Conservation (phyloP, 2,113 vertebrate genomes). For the Anolis sagrei region DNA sequence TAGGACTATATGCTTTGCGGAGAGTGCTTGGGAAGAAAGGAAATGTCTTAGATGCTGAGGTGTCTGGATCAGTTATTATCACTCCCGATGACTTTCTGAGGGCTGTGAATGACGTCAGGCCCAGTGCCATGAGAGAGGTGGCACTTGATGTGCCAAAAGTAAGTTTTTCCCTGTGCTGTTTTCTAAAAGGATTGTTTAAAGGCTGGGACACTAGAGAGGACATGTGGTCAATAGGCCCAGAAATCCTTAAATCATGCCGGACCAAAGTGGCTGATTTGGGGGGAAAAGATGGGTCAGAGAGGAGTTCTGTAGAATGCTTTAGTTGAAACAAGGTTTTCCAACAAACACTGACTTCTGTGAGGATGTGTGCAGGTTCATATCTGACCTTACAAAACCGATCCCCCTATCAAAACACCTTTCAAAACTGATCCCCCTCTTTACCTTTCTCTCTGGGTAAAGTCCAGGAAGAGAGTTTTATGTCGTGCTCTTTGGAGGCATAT, state of each 20-base stretch:
- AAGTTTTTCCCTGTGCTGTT: constrained; percentile 60
- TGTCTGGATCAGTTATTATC: constrained; percentile 82
- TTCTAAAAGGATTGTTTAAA: background rate
- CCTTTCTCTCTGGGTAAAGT: too few species aligned
- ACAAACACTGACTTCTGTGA: constrained; percentile 71
- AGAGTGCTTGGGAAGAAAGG: constrained; percentile 76
- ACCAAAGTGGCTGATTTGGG: too few species aligned
- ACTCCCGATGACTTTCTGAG: constrained; percentile 87
- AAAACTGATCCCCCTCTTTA: too few species aligned
- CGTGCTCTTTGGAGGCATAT: too few species aligned
- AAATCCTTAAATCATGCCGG: too few species aligned
- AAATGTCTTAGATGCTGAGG: constrained; percentile 76
- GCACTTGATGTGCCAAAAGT: constrained; percentile 96
- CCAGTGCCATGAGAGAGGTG: constrained; percentile 98
- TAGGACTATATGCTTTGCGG: constrained; percentile 86
- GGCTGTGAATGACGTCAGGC: constrained; percentile 89
- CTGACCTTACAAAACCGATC: constrained; percentile 30
- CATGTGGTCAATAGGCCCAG: background rate
- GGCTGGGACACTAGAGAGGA: background rate
- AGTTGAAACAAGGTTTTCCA: constrained; percentile 73
- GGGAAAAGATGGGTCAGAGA: too few species aligned
- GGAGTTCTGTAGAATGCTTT: background rate
- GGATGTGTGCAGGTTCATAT: constrained; percentile 46
- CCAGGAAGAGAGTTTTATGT: too few species aligned
- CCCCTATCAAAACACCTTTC: too few species aligned